Base-by-base conservation (phyloP, 2,888 invertebrate species). In the Drosophila rubida region DNA sequence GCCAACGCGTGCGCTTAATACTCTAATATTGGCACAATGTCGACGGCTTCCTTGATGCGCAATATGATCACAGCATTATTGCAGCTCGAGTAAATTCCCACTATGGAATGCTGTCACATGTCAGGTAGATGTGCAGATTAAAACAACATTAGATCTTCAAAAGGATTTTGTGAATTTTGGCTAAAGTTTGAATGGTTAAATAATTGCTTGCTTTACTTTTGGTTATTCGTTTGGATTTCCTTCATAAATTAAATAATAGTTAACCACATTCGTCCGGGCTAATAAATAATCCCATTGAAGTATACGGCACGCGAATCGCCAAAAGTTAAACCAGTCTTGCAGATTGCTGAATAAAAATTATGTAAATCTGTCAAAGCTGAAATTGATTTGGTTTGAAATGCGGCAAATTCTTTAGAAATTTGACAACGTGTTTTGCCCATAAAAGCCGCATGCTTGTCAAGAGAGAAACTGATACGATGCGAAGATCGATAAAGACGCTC, bases 21-120 rank as follows among this genome's bases (percentile, higher is more conserved):
- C 25, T 45, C 25, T 2, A 39, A 35, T 51, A 51, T 51, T 51
- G 39, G 9, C 37, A 50, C 37, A 50, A 37, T 25, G 39, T 25
- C n/a, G 44, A 9, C 6, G 23, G 23, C 25, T 25, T 50, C 16
- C 25, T 39, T 27, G 27, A 27, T 9, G 27, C 27, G 11, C 27
- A 27, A 27, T 27, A 8, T 9, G 8, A 27, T 27, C 27, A 8
- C 9, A 27, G 27, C 8, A 9, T 27, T 9, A 2, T 9, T 9
- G 4, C 4, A n/a, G 4, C n/a, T 4, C 30, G 11, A 32, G n/a
- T 32, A 4, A 32, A 32, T n/a, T 32, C 2, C 11, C 11, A 32
- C n/a, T 11, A n/a, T 4, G 32, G 5, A 32, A 32, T 32, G 32
- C 11, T 32, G 11, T 2, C 6, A 19, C 6, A 5, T 25, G 4